phyloP scores from a whole-genome alignment of 2,113 vertebrate genomes.

The Sinocyclocheilus anophthalmus region DNA sequence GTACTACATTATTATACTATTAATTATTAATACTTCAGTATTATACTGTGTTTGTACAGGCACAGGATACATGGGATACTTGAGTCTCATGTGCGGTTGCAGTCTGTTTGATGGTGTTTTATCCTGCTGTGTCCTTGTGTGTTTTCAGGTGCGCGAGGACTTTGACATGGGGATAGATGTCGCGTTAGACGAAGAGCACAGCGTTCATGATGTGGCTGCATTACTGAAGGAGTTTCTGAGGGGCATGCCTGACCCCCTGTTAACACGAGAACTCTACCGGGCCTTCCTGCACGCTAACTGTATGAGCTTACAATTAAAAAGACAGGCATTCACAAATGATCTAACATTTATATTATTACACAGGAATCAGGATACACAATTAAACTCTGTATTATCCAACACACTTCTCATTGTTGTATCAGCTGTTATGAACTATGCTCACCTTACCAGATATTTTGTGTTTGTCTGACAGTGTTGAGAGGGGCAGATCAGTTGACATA shows the following conservation, averaged over 20 bases:
- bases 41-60: conserved; percentile 8
- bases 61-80: background rate
- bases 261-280: conserved; percentile 84
- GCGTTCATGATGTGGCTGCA: conserved; percentile 88
- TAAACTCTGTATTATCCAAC: background rate
- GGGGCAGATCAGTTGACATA: conserved; percentile 76
- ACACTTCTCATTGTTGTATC: background rate
- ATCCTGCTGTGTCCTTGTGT: conserved; percentile 14
- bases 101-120: background rate
- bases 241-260: conserved; percentile 87
- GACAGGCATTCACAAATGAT: background rate
- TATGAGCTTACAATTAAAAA: conserved; percentile 62
- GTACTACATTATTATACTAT: background rate
- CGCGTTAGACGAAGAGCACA: conserved; percentile 83
- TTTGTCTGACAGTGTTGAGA: conserved; percentile 74
- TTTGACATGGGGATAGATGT: conserved; percentile 75
- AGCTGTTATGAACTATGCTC: background rate
- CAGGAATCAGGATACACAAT: background rate
- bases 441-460: background rate
- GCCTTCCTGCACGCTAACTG: conserved; percentile 89
- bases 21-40: background rate
- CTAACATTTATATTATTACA: background rate
- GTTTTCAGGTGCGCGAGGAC: conserved; percentile 68
- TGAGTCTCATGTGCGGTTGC: background rate
- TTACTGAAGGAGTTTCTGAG: conserved; percentile 90